phyloP scores from a whole-genome alignment of 2,888 invertebrate genomes.

The Chymomyza amoena region DNA sequence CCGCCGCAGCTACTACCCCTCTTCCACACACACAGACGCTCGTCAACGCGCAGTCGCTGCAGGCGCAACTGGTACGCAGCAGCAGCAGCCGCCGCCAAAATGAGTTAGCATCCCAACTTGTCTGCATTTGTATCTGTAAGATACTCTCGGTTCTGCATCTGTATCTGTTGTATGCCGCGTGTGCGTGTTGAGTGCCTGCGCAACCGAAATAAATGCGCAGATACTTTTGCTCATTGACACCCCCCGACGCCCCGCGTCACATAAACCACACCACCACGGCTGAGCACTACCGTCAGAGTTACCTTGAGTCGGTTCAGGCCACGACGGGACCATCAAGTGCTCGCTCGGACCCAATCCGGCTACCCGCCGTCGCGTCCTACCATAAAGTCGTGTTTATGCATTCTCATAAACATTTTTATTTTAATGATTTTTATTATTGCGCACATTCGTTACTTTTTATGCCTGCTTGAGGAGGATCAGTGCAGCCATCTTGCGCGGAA shows the following conservation, averaged over 20 bases:
- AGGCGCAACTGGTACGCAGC: conserved; percentile 34
- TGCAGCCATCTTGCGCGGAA: neutral
- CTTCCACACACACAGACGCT: conserved; percentile 3
- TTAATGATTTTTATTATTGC: conserved; percentile 77
- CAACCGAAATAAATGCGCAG: conserved; percentile 54
- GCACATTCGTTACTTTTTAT: conserved; percentile 72
- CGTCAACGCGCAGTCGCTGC: conserved; percentile 4
- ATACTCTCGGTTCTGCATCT: conserved; percentile 3
- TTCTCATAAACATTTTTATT: conserved; percentile 76
- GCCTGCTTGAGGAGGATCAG: conserved; percentile 51
- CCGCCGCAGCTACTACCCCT: neutral
- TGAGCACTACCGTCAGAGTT: neutral
- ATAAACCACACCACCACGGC: neutral
- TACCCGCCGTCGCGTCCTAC: conserved; percentile 19
- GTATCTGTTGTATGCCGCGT: conserved; percentile 4
- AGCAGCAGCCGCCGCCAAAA: conserved; percentile 60
- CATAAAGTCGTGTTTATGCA: conserved; percentile 65
- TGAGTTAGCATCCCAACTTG: conserved; percentile 68
- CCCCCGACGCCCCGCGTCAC: conserved; percentile 26
- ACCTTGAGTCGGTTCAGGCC: conserved; percentile 5
- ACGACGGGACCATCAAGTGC: conserved; percentile 53
- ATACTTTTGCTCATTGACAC: conserved; percentile 65
- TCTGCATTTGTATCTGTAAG: conserved; percentile 7
- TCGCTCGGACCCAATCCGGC: neutral
- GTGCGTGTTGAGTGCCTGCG: conserved; percentile 41